These are phyloP conservation scores for Zaprionus obscuricornis DNA, from an alignment of 2,888 invertebrate genomes.

Conservation along the genomic window DNA sequence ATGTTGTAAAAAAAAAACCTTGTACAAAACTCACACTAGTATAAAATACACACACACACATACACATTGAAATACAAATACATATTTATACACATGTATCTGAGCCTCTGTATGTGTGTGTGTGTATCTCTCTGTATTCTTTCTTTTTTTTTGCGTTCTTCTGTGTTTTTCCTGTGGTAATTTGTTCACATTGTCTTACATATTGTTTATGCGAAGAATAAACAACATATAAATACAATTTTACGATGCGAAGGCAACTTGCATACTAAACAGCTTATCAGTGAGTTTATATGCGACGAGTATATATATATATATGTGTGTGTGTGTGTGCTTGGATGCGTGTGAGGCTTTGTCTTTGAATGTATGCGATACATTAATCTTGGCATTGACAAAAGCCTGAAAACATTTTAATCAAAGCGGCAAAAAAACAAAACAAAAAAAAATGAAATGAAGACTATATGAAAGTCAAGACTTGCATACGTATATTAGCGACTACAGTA, in stretches of 20 bases:
- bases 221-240: slow-evolving; percentile 76
- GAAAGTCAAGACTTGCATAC: no score
- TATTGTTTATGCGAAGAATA: slow-evolving; percentile 67
- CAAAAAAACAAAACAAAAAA: slow-evolving; percentile 36
- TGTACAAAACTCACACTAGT: slow-evolving; percentile 51
- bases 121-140: slow-evolving; percentile 11
- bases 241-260: slow-evolving; percentile 68
- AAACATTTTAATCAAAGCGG: slow-evolving; percentile 49
- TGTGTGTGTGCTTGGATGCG: background rate
- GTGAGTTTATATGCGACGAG: background rate
- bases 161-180: slow-evolving; percentile 44
- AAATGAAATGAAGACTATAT: no score
- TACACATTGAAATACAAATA: slow-evolving; percentile 6
- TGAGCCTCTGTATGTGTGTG: slow-evolving; percentile 3
- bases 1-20: slow-evolving; percentile 50
- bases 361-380: background rate
- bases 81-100: background rate
- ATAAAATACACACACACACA: slow-evolving; percentile 45
- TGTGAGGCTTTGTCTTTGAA: background rate
- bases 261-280: slow-evolving; percentile 58
- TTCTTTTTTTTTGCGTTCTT: background rate
- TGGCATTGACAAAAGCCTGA: slow-evolving; percentile 38
- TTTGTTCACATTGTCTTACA: slow-evolving; percentile 66
- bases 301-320: background rate
- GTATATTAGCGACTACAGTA: no score